Base-by-base conservation (phyloP, 2,797 vertebrate species). In the Melanotaenia maccullochi region DNA sequence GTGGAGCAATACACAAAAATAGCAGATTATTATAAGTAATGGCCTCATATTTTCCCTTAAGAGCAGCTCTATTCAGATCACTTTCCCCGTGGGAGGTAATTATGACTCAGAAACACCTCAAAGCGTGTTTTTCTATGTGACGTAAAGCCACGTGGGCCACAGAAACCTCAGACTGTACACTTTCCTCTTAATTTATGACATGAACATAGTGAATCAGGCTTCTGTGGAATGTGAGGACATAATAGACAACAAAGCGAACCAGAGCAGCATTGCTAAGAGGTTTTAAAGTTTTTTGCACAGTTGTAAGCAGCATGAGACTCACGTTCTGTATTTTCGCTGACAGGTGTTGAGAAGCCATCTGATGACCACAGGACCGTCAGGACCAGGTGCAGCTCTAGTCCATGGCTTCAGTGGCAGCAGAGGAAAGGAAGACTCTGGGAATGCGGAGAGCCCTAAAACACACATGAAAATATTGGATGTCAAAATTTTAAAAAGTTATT, bases 321-420 rank as follows among this genome's bases (percentile, higher is more conserved):
- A 95, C 94, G 84, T 93, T 93, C 87, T 90, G 81, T 85, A 80
- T 89, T 89, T 84, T 91, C 24, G 91, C 81, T 83, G 89, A 76
- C 76, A 84, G 78, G 89, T 90, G 86, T 78, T 85, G 88, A 86
- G 92, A 83, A 82, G 89, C 93, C 90, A 92, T 91, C 86, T 88
- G 87, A 90, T 66, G 85, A 88, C 87, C 89, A 87, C 70, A 49
- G 87, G 83, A 85, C 78, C 75, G 82, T 84, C 75, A 22, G 81
- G 79, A 87, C 84, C 87, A 87, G 83, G 85, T 2, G 3, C 47
- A 64, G 73, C 78, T 78, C 84, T 92, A 92, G 74, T 92, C 90
- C 90, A 93, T 90, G 87, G 82, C 84, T 84, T 88, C 87, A 85
- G 70, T 62, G 70, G 79, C 64, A 61, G 75, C 51, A n/a, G 67